phyloP scores from a whole-genome alignment of 2,113 vertebrate genomes.

The Paraplagusia blochii region DNA sequence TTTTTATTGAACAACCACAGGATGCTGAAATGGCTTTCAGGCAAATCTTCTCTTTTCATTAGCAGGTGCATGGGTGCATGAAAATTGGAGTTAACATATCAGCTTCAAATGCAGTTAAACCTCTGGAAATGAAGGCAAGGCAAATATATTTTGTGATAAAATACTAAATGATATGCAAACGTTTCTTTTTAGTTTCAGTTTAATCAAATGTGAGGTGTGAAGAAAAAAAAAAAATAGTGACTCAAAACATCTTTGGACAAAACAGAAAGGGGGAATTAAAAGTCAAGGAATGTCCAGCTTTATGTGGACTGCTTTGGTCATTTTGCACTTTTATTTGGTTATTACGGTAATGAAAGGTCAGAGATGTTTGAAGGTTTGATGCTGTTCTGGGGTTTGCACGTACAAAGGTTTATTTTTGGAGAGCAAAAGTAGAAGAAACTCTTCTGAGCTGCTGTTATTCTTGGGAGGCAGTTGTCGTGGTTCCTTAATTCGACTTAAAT shows the following conservation, averaged over 20 bases:
- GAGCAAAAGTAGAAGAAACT: slow-evolving; percentile 2
- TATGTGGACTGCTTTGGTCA: background rate
- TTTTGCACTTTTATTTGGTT: background rate
- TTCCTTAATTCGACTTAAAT: no score
- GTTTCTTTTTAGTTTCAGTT: background rate
- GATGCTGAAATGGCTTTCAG: slow-evolving; percentile 13
- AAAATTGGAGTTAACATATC: slow-evolving; percentile 13
- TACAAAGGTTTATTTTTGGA: background rate
- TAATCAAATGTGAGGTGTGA: background rate
- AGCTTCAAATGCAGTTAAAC: background rate
- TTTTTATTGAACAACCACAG: slow-evolving; percentile 10
- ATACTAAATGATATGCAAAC: background rate
- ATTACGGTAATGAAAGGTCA: background rate
- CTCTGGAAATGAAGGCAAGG: background rate
- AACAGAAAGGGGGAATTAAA: background rate
- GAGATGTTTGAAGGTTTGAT: background rate
- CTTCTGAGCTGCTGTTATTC: background rate
- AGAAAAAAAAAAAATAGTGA: background rate
- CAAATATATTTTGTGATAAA: background rate
- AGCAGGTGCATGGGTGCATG: slow-evolving; percentile 14
- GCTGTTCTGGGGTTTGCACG: slow-evolving; percentile 2
- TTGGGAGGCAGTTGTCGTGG: background rate
- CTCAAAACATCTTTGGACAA: background rate
- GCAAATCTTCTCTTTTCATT: slow-evolving; percentile 5
- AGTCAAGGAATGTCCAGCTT: background rate